These are phyloP conservation scores for Yponomeuta sedellus DNA, from an alignment of 2,888 invertebrate species.

Conservation along the genomic window DNA sequence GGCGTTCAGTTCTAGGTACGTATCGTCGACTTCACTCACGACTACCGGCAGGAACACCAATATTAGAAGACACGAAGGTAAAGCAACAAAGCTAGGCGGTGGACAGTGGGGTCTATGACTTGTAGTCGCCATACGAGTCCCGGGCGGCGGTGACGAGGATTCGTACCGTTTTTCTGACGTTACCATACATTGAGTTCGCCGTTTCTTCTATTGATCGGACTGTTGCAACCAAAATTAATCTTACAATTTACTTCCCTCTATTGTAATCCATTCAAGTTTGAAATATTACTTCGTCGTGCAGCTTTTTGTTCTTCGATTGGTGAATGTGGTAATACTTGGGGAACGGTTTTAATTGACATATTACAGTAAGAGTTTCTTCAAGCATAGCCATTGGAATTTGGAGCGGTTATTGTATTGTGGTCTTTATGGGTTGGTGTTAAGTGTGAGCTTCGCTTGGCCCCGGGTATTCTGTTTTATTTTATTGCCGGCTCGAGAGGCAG, in stretches of 20 bases:
- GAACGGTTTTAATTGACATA: constrained; percentile 64
- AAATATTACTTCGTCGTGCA: constrained; percentile 57
- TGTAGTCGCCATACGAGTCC: constrained; percentile 74
- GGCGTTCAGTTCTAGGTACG: constrained; percentile 40
- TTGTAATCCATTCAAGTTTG: constrained; percentile 50
- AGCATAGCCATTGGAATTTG: constrained; percentile 51
- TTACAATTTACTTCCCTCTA: constrained; percentile 10
- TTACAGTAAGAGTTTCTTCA: constrained; percentile 49
- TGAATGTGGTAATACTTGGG: constrained; percentile 52
- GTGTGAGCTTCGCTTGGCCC: constrained; percentile 42
- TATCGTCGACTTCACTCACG: constrained; percentile 37
- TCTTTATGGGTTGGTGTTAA: constrained; percentile 38
- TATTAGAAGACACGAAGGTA: constrained; percentile 72
- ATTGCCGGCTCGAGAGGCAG: constrained; percentile 57
- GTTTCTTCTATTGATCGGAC: constrained; percentile 28
- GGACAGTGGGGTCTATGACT: constrained; percentile 59
- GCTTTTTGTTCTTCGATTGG: constrained; percentile 52
- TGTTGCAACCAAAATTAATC: constrained; percentile 23
- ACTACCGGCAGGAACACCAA: constrained; percentile 55
- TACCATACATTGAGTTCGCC: constrained; percentile 69
- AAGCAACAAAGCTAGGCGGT: constrained; percentile 75
- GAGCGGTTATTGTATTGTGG: constrained; percentile 36
- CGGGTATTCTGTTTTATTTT: constrained; percentile 48
- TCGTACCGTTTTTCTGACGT: constrained; percentile 48
- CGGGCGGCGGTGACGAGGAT: constrained; percentile 58